Base-by-base conservation (phyloP, 2,113 vertebrate species). In the Rhineura floridana region DNA sequence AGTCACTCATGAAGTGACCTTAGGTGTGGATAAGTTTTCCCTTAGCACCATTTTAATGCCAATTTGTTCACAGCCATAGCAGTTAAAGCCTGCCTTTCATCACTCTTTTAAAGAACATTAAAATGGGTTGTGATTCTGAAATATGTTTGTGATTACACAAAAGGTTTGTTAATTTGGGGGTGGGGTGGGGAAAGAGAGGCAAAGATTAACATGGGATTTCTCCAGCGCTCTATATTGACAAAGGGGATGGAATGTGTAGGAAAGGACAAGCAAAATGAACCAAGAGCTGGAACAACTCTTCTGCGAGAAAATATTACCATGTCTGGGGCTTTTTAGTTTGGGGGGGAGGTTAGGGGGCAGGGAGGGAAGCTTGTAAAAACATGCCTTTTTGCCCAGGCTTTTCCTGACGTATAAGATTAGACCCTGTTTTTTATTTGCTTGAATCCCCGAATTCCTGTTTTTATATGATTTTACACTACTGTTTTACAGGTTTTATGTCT, bases 211-310 rank as follows among this genome's bases (percentile, higher is more conserved):
- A 9, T 25, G 30, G 50, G 15, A 46, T 81, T 67, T 15, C 30
- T 79, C 15, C 63, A 63, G 59, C 36, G 80, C 33, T 69, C 91
- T 82, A 25, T 17, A 72, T 92, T 88, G 25, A 33, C 90, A 76
- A 3, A 33, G 28, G 11, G 21, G 9, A 1, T 2, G 0, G 80
- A 11, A 50, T 67, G 42, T 83, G 30, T 30, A 48, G 44, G n/a
- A 30, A 69, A 67, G 42, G 3, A 2, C 19, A 13, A 67, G 55
- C 55, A 80, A 39, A 83, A 83, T 48, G 63, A 80, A 23, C 36
- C 39, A 80, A 59, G 42, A 7, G 42, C 10, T 46, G n/a, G 8
- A 59, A 33, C 78, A 80, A 52, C 33, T 79, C 6, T 50, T 28
- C 5, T 36, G 15, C 9, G 13, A 73, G 28, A 28, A 75, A 42